Evolutionary conservation across 2,113 vertebrate genomes (phyloP), one percentile per base, ranked within the genome.

Genomic region (Ammodramus savannarum): DNA sequence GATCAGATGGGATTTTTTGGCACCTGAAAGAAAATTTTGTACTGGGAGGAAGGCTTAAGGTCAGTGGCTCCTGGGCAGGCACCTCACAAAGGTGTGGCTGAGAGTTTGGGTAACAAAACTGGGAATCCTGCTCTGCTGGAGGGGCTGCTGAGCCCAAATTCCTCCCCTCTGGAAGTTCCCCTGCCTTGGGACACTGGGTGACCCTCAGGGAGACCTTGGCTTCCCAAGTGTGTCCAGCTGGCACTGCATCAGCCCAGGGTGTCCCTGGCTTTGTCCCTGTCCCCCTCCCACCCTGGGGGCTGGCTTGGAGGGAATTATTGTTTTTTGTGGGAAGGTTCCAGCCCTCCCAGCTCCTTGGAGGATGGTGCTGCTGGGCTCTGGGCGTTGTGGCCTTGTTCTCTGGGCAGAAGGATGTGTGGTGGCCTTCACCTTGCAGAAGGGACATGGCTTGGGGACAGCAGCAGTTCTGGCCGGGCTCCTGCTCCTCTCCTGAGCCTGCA

Each of bases 171-270:
- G 38, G 34, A 22, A 10, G 43, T 11, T 46, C 31, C 26, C 20
- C 18, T 44, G 62, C 46, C 32, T 43, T 7, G 16, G 32, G 26
- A 10, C 31, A 32, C 17, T 3, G 22, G 62, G 7, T 75, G 52
- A 11, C 29, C 29, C 52, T 54, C 52, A 8, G 19, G 12, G 39
- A 22, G 43, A 20, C 15, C 3, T 29, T 49, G 51, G 51, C 65
- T 58, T 14, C 15, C 36, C 0, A 0, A n/a, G n/a, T n/a, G n/a
- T n/a, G n/a, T 13, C 31, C 29, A 31, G 17, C 5, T 80, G 63
- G 17, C 0, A 0, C 9, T n/a, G 20, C 26, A 17, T 13, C 48
- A 18, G 17, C 32, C 25, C 31, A 4, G 1, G 0, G 10, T 26
- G 17, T 41, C 39, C 16, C 0, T 23, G 43, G 10, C 48, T 72